Evolutionary conservation across 2,888 invertebrate species (phyloP).

Genomic region (Pachydiplax longipennis): DNA sequence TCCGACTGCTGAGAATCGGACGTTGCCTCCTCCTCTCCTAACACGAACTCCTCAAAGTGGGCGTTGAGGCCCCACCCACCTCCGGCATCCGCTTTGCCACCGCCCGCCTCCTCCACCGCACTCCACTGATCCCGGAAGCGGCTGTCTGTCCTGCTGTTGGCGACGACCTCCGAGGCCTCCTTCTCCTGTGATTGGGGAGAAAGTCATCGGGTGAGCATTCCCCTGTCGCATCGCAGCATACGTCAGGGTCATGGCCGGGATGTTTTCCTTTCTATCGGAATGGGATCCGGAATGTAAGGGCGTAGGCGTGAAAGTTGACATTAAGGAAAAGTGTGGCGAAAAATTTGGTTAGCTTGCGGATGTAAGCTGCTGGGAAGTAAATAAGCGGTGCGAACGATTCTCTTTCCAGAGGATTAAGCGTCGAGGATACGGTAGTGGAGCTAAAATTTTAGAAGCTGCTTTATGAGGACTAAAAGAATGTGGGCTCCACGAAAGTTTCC

Average conservation of each 20-base stretch:
- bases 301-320: neutral
- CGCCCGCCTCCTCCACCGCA: conserved; percentile 71
- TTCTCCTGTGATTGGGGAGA: neutral
- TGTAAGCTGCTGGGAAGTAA: neutral
- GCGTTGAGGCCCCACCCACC: conserved; percentile 75
- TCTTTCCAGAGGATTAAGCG: no score
- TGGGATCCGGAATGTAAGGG: conserved; percentile 1
- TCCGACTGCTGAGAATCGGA: conserved; percentile 55
- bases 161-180: neutral
- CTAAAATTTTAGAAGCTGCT: no score
- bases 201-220: neutral
- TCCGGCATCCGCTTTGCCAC: conserved; percentile 71
- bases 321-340: neutral
- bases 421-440: no score
- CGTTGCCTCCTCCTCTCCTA: conserved; percentile 71
- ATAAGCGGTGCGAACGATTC: no score
- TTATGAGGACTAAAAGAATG: no score
- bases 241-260: conserved; percentile 26
- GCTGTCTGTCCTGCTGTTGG: neutral
- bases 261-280: neutral
- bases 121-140: neutral
- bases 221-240: neutral
- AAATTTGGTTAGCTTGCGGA: neutral
- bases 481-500: no score
- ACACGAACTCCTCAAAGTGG: conserved; percentile 81